These are phyloP conservation scores for Bucorvus abyssinicus DNA, from an alignment of 2,797 vertebrate species.

Conservation along the genomic window DNA sequence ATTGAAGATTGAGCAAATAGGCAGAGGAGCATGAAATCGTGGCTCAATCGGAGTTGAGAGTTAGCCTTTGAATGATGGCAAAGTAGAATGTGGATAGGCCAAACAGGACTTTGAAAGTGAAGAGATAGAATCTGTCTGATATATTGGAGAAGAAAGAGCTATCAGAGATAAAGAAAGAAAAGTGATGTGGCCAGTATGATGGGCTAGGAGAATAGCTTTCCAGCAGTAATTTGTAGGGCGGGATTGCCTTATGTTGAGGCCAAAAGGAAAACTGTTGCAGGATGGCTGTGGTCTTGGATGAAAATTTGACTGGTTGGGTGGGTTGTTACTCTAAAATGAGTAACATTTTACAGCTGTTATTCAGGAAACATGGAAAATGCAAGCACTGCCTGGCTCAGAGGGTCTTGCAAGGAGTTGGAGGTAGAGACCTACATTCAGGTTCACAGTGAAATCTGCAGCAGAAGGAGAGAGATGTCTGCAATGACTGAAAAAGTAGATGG, in stretches of 20 bases:
- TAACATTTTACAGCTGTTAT: background rate
- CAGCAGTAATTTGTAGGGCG: background rate
- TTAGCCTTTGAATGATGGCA: background rate
- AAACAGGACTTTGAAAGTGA: background rate
- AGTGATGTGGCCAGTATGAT: background rate
- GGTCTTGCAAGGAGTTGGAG: background rate
- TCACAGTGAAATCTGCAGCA: background rate
- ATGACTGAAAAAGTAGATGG: background rate
- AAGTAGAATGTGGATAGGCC: background rate
- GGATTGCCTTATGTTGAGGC: background rate
- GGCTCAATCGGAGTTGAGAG: background rate
- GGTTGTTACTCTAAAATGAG: background rate
- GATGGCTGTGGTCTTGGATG: background rate
- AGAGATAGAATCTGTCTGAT: background rate
- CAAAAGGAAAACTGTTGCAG: background rate
- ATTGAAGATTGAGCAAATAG: background rate
- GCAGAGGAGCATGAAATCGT: background rate
- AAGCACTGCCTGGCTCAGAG: background rate
- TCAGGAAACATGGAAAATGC: background rate
- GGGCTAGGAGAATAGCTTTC: background rate
- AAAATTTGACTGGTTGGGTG: background rate
- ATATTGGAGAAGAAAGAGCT: background rate
- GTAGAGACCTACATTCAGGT: background rate
- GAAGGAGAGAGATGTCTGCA: background rate
- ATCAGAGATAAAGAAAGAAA: background rate